phyloP scores from a whole-genome alignment of 2,797 vertebrate genomes.

The Coreius guichenoti region DNA sequence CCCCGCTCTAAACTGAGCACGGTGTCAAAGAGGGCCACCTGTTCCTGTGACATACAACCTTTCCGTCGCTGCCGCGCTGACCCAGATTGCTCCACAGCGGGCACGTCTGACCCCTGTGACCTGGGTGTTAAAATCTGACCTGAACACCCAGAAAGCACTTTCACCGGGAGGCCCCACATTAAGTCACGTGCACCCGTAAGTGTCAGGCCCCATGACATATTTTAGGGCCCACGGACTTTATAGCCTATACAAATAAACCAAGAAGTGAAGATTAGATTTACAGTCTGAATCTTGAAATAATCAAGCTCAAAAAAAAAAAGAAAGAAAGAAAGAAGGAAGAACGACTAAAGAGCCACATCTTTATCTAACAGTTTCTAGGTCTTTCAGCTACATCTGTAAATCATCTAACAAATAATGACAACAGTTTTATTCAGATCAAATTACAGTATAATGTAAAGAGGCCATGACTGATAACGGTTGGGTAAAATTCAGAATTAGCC shows the following conservation, averaged over 20 bases:
- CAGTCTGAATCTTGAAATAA: conserved; percentile 13
- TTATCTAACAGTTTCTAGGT: neutral
- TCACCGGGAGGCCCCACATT: conserved; percentile 30
- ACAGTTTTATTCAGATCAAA: neutral
- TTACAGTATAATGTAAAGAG: neutral
- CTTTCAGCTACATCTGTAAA: neutral
- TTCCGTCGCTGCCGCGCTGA: conserved; percentile 60
- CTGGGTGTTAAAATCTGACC: conserved; percentile 55
- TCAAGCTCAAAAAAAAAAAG: neutral
- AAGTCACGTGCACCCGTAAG: conserved; percentile 19
- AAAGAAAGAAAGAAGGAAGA: neutral
- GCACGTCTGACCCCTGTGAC: conserved; percentile 55
- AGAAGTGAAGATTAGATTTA: conserved; percentile 14
- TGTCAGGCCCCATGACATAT: conserved; percentile 6
- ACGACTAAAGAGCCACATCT: neutral
- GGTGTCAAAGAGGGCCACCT: conserved; percentile 62
- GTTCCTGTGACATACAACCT: conserved; percentile 60
- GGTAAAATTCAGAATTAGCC: neutral
- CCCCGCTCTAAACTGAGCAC: conserved; percentile 51
- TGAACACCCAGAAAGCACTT: conserved; percentile 55
- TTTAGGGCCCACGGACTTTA: conserved; percentile 15
- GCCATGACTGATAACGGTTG: neutral
- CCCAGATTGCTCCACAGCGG: conserved; percentile 60
- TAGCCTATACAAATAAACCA: conserved; percentile 14
- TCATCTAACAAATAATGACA: neutral